phyloP scores from a whole-genome alignment of 1,140 invertebrate genomes.

The Euura saliciscinereae region DNA sequence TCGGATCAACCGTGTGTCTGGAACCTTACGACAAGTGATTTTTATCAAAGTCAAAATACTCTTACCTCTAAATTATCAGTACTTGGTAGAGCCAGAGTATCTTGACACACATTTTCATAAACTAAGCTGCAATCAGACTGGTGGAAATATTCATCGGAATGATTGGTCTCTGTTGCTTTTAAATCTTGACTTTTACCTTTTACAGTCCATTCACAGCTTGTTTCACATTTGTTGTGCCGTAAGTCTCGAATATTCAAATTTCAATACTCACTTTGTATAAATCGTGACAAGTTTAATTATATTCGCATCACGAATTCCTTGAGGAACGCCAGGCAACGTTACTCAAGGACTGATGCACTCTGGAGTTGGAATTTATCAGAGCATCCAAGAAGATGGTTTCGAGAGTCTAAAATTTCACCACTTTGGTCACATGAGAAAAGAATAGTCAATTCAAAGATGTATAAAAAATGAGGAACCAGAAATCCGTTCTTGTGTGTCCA shows the following conservation, averaged over 20 bases:
- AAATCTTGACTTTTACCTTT: too few relatives aligned
- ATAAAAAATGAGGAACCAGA: background rate
- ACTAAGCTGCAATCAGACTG: constrained; percentile 15
- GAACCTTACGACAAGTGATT: too few relatives aligned
- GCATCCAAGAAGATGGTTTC: too few relatives aligned
- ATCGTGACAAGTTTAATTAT: constrained; percentile 4
- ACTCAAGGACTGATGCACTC: constrained; percentile 1
- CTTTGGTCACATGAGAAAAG: background rate
- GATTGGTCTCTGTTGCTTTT: background rate
- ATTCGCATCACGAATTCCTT: constrained; percentile 5
- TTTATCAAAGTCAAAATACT: too few relatives aligned
- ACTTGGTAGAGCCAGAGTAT: too few relatives aligned
- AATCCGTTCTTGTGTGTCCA: background rate
- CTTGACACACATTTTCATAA: constrained; percentile 33
- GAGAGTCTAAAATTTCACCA: too few relatives aligned
- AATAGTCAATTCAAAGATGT: background rate
- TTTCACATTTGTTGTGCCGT: too few relatives aligned
- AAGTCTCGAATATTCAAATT: too few relatives aligned
- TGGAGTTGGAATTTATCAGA: background rate
- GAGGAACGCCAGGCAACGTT: background rate
- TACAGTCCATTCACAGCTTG: too few relatives aligned
- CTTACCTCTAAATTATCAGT: too few relatives aligned
- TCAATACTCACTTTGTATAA: background rate
- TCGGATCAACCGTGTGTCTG: too few relatives aligned
- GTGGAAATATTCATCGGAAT: background rate